Conservation (phyloP, 2,797 vertebrate species). For the Agapornis canus region DNA sequence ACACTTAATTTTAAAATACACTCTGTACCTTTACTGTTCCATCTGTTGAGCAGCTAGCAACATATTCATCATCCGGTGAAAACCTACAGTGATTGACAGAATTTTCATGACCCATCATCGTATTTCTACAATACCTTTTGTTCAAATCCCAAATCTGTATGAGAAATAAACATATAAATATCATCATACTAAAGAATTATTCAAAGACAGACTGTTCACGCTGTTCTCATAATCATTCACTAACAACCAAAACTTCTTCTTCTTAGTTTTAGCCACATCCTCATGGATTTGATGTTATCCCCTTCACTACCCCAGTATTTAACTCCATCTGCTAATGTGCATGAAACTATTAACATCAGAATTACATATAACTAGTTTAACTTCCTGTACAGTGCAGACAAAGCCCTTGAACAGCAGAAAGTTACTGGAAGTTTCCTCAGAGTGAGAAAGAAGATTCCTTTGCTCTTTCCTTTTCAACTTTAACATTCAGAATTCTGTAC, state of each 20-base stretch:
- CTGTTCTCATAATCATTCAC: background rate
- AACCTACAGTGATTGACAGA: constrained; percentile 94
- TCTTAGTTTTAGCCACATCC: background rate
- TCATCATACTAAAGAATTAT: background rate
- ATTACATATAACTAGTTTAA: background rate
- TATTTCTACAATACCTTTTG: constrained; percentile 88
- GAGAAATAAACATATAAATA: background rate
- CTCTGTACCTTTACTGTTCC: constrained; percentile 89
- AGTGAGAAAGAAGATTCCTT: background rate
- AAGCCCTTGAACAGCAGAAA: background rate
- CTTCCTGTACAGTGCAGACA: background rate
- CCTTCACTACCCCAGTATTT: background rate
- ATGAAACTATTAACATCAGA: background rate
- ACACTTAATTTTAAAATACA: background rate
- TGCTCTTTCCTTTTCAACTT: background rate
- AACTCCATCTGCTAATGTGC: background rate
- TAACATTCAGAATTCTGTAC: background rate
- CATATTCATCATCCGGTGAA: constrained; percentile 87
- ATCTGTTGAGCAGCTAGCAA: constrained; percentile 92
- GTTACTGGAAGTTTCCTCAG: background rate
- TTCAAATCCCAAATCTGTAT: constrained; percentile 91
- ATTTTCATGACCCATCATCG: constrained; percentile 88
- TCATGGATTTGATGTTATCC: background rate
- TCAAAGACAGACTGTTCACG: background rate
- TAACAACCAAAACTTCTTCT: background rate